phyloP scores from a whole-genome alignment of 2,797 vertebrate genomes.

The Catostomus latipinnis region DNA sequence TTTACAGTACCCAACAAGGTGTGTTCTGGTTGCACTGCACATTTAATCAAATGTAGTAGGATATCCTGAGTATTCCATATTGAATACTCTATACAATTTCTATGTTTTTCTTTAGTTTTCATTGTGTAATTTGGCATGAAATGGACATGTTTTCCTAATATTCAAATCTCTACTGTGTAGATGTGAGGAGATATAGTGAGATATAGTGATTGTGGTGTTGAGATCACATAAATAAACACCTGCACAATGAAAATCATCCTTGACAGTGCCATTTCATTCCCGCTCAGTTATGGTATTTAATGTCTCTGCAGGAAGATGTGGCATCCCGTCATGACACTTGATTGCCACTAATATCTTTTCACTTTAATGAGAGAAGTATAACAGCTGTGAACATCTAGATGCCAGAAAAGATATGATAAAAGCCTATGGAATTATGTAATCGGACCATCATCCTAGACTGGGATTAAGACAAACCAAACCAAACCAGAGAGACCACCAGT shows the following conservation, averaged over 20 bases:
- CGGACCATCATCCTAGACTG: slow-evolving; percentile 62
- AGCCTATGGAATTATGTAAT: slow-evolving; percentile 76
- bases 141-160: too few relatives aligned
- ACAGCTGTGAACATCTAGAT: slow-evolving; percentile 44
- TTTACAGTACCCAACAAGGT: too few relatives aligned
- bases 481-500: slow-evolving; percentile 25
- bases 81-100: too few relatives aligned
- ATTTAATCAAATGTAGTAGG: too few relatives aligned
- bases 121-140: too few relatives aligned
- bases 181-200: not conserved
- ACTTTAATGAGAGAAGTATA: slow-evolving; percentile 21
- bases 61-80: too few relatives aligned
- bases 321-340: not conserved
- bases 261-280: slow-evolving; percentile 12
- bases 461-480: slow-evolving; percentile 67
- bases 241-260: slow-evolving; percentile 3
- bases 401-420: slow-evolving; percentile 56
- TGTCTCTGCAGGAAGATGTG: not conserved
- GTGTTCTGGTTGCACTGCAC: too few relatives aligned
- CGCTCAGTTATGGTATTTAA: not conserved
- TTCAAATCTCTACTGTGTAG: too few relatives aligned
- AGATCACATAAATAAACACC: slow-evolving; percentile 13
- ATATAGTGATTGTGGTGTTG: not conserved
- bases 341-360: not conserved
- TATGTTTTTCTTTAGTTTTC: too few relatives aligned